A percentile compares a stretch with the other conserved stretches of the same genome.
phyloP scores from a whole-genome alignment of 2,888 invertebrate species.

The Chalcis sispes region DNA sequence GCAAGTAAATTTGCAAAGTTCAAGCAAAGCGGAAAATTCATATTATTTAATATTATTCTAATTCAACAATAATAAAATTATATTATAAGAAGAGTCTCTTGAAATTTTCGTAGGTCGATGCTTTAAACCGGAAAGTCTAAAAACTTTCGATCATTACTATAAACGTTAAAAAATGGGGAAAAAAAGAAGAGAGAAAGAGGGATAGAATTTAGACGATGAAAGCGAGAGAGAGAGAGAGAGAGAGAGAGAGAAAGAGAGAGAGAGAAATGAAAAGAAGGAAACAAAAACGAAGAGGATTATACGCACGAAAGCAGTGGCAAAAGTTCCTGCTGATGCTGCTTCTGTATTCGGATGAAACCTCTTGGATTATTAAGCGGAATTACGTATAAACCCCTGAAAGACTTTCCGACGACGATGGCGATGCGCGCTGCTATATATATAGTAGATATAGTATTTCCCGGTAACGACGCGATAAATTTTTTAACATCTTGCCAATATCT shows the following conservation, averaged over 20 bases:
- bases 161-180: too few species aligned
- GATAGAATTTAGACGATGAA: not conserved
- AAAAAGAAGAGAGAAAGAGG: too few species aligned
- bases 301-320: constrained; percentile 7
- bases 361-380: constrained; percentile 55
- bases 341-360: constrained; percentile 12
- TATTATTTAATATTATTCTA: too few species aligned
- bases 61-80: too few species aligned
- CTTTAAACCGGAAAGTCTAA: too few species aligned
- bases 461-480: constrained; percentile 55
- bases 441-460: too few species aligned
- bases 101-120: too few species aligned
- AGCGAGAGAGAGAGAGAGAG: not conserved
- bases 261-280: not conserved
- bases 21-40: too few species aligned
- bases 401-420: not conserved
- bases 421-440: too few species aligned
- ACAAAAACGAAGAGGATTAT: constrained; percentile 33
- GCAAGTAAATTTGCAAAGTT: too few species aligned
- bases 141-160: too few species aligned
- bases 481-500: constrained; percentile 41
- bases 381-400: constrained; percentile 11
- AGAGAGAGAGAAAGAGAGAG: not conserved
- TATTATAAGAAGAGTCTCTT: too few species aligned
- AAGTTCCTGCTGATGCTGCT: constrained; percentile 19